Evolutionary conservation across 1,140 invertebrate genomes (phyloP).

Genomic region (Frieseomelitta varia): DNA sequence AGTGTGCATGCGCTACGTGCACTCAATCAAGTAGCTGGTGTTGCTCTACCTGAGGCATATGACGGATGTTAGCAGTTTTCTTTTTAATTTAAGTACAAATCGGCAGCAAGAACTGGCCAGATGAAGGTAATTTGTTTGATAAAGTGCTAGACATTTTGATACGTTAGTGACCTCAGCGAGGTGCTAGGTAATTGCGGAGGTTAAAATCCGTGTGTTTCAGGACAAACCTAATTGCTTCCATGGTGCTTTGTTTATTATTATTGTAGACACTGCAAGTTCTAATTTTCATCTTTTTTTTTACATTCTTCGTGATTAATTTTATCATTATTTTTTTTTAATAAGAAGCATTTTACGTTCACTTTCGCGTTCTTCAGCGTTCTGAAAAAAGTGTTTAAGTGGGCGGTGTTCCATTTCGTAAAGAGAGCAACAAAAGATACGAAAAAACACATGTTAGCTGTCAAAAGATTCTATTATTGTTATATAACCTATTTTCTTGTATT

Average conservation of each 20-base stretch:
- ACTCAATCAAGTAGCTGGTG: constrained; percentile 42
- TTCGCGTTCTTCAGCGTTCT: not conserved
- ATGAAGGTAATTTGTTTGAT: constrained; percentile 64
- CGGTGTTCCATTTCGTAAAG: constrained; percentile 11
- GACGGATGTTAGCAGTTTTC: constrained; percentile 43
- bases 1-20: constrained; percentile 52
- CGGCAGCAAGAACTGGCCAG: constrained; percentile 59
- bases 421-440: not conserved
- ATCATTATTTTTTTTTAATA: not conserved
- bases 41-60: constrained; percentile 52
- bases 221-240: constrained; percentile 1
- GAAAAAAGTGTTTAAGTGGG: constrained; percentile 6
- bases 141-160: not conserved
- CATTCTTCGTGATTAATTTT: not conserved
- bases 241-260: constrained; percentile 59
- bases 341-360: not conserved
- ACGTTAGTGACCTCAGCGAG: not conserved
- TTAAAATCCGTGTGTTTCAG: constrained; percentile 27
- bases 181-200: not conserved
- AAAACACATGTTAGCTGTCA: constrained; percentile 23
- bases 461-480: not conserved
- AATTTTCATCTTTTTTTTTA: not conserved
- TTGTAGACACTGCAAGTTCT: not conserved
- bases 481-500: not conserved
- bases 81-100: constrained; percentile 34